Evolutionary conservation across 2,113 vertebrate genomes (phyloP).

Genomic region (Hippoglossus stenolepis): DNA sequence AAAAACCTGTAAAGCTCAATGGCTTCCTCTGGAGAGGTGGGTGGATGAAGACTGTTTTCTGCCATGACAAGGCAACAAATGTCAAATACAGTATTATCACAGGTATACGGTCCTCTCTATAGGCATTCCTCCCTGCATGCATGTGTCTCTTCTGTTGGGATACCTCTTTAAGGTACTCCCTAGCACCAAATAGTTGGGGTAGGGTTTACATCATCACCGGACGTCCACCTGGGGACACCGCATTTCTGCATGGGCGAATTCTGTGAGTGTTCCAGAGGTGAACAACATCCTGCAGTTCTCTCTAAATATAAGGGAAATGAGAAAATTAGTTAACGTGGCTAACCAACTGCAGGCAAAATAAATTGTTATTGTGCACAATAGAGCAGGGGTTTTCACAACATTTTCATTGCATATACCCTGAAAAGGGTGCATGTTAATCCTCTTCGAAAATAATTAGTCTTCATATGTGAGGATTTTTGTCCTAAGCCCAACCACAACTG

Average conservation of each 20-base stretch:
- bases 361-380: too few species aligned
- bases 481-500: too few species aligned
- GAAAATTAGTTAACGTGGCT: neutral
- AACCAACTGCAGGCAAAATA: too few species aligned
- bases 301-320: constrained; percentile 6
- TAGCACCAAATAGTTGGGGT: constrained; percentile 2
- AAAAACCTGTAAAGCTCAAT: too few species aligned
- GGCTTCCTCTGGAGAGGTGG: neutral
- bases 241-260: neutral
- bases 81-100: neutral
- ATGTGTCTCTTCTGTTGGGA: neutral
- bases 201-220: constrained; percentile 1
- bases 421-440: too few species aligned
- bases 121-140: neutral
- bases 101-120: neutral
- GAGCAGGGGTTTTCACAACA: too few species aligned
- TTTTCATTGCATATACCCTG: too few species aligned
- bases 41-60: constrained; percentile 9
- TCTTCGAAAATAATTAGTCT: too few species aligned
- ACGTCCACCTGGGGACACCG: neutral
- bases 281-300: constrained; percentile 8
- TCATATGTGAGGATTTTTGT: too few species aligned
- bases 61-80: too few species aligned
- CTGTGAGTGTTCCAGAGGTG: constrained; percentile 9
- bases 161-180: neutral